Conservation (phyloP, 37 sponge, comb jelly and placozoan genomes). For the Bolinopsis microptera region DNA sequence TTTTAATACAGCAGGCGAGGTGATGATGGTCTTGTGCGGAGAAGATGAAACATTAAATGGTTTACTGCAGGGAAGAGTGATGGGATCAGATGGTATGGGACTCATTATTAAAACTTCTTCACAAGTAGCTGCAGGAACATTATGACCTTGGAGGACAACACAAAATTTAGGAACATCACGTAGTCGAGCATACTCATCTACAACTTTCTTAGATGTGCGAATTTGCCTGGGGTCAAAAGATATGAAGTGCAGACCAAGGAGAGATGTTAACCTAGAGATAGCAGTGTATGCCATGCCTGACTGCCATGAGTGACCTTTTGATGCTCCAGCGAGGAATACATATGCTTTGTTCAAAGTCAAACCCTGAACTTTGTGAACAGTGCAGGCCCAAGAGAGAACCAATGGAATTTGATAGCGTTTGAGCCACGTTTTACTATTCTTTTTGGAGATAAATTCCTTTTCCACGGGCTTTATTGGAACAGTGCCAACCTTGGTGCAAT, state of each 20-base stretch:
- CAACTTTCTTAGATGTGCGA: not conserved
- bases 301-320: not conserved
- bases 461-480: constrained; percentile 8
- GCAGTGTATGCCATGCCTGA: constrained; percentile 7
- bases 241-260: not conserved
- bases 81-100: not conserved
- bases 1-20: not conserved
- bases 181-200: not conserved
- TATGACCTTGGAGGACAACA: not conserved
- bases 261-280: not conserved
- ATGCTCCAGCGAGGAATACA: not conserved
- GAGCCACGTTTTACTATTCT: not conserved
- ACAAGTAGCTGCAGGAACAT: not conserved
- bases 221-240: not conserved
- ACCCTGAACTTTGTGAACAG: constrained; percentile 5
- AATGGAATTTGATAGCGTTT: not conserved
- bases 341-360: not conserved
- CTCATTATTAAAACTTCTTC: not conserved
- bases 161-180: not conserved
- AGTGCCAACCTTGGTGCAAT: not conserved
- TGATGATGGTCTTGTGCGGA: too few species aligned
- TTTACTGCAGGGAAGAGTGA: too few species aligned
- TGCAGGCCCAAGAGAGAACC: not conserved
- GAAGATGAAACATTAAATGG: too few species aligned
- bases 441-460: not conserved